phyloP scores from a whole-genome alignment of 2,888 invertebrate genomes.

The Meandrusa payeni region DNA sequence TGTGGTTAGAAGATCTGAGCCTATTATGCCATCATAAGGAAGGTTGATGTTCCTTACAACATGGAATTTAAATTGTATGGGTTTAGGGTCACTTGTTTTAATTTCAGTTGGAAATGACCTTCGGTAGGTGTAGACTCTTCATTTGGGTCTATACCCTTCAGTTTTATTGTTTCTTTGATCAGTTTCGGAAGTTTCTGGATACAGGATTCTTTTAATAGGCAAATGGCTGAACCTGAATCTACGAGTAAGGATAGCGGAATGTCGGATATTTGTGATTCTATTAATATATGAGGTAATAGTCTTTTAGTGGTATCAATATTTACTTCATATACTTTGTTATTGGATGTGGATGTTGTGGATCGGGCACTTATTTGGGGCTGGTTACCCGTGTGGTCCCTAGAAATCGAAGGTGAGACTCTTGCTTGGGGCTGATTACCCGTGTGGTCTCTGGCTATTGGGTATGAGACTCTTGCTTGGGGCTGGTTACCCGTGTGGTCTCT shows the following conservation, averaged over 20 bases:
- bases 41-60: neutral
- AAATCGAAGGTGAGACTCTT: neutral
- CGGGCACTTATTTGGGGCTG: neutral
- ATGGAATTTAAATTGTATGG: neutral
- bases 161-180: too few relatives aligned
- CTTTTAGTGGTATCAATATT: too few relatives aligned
- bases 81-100: neutral
- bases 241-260: too few relatives aligned
- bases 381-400: neutral
- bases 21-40: neutral
- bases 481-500: conserved; percentile 1
- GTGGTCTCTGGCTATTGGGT: neutral
- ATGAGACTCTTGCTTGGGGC: neutral
- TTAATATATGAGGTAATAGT: too few relatives aligned
- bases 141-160: too few relatives aligned
- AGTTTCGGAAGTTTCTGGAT: too few relatives aligned
- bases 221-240: too few relatives aligned
- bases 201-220: too few relatives aligned
- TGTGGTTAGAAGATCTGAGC: neutral
- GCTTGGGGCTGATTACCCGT: neutral
- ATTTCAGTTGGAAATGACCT: neutral
- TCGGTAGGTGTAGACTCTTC: neutral
- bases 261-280: too few relatives aligned
- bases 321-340: too few relatives aligned
- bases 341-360: too few relatives aligned